phyloP scores from a whole-genome alignment of 2,888 invertebrate species.

The Sicus ferrugineus region DNA sequence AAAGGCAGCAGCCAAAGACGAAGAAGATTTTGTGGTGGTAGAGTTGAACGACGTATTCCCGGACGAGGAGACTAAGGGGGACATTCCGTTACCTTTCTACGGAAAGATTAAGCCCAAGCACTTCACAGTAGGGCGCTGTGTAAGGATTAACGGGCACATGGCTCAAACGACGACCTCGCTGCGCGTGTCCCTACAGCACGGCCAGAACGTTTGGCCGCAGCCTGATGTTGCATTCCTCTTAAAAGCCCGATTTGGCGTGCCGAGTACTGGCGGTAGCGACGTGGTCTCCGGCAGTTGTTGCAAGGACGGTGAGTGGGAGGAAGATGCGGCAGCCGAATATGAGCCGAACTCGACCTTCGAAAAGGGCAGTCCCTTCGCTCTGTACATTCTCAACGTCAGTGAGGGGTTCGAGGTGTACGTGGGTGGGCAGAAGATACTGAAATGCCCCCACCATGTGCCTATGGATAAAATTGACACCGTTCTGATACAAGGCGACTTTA shows the following conservation, averaged over 20 bases:
- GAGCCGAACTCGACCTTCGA: slow-evolving; percentile 56
- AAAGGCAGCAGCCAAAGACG: not conserved
- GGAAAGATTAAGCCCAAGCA: not conserved
- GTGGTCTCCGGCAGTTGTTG: slow-evolving; percentile 76
- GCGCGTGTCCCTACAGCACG: slow-evolving; percentile 75
- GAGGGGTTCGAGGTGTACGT: slow-evolving; percentile 56
- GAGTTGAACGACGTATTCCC: not conserved
- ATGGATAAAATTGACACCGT: slow-evolving; percentile 71
- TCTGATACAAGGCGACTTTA: slow-evolving; percentile 75
- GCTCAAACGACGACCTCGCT: slow-evolving; percentile 78
- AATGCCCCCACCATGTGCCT: slow-evolving; percentile 69
- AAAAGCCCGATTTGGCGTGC: slow-evolving; percentile 73
- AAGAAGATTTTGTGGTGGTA: not conserved
- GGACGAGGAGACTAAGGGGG: not conserved
- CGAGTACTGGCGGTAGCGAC: slow-evolving; percentile 40
- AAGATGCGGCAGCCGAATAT: slow-evolving; percentile 51
- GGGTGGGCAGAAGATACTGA: slow-evolving; percentile 71
- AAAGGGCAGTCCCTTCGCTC: slow-evolving; percentile 56
- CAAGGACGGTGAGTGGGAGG: slow-evolving; percentile 64
- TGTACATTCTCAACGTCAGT: slow-evolving; percentile 52
- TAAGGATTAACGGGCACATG: slow-evolving; percentile 68
- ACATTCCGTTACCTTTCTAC: not conserved
- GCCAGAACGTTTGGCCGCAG: slow-evolving; percentile 73
- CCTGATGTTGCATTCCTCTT: slow-evolving; percentile 77
- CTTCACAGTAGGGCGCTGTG: slow-evolving; percentile 41